These are phyloP conservation scores for Elmis aenea DNA, from an alignment of 2,888 invertebrate species.

Conservation along the genomic window DNA sequence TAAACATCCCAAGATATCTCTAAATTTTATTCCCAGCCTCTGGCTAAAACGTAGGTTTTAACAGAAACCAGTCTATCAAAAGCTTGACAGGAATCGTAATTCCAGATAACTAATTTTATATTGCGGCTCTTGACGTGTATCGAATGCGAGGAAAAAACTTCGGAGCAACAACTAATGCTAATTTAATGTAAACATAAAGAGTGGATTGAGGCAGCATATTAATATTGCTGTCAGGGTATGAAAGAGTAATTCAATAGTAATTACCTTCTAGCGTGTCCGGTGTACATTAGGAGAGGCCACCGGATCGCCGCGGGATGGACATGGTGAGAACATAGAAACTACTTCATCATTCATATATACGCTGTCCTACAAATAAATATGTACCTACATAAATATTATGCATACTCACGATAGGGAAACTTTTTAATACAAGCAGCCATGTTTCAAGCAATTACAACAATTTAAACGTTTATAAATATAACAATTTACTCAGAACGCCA, in stretches of 20 bases:
- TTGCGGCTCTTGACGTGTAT: background rate
- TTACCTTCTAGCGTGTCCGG: slow-evolving; percentile 40
- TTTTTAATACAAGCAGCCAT: no score
- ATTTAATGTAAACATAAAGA: slow-evolving; percentile 37
- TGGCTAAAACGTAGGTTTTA: no score
- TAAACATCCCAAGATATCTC: no score
- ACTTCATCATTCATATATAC: slow-evolving; percentile 18
- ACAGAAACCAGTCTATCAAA: background rate
- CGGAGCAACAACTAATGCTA: slow-evolving; percentile 29
- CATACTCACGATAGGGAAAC: no score
- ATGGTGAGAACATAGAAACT: slow-evolving; percentile 20
- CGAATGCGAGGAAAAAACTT: background rate
- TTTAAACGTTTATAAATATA: no score
- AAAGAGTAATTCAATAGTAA: slow-evolving; percentile 41
- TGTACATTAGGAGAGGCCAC: slow-evolving; percentile 30
- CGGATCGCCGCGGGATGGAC: slow-evolving; percentile 27
- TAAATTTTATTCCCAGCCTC: no score
- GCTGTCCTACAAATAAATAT: no score
- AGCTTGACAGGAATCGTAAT: background rate
- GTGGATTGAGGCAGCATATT: slow-evolving; percentile 31
- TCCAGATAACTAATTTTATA: background rate
- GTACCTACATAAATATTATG: no score
- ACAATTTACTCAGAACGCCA: no score
- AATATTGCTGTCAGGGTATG: slow-evolving; percentile 39
- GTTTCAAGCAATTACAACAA: no score